These are phyloP conservation scores for Norana najaformis DNA, from an alignment of 2,888 invertebrate species.

Conservation along the genomic window DNA sequence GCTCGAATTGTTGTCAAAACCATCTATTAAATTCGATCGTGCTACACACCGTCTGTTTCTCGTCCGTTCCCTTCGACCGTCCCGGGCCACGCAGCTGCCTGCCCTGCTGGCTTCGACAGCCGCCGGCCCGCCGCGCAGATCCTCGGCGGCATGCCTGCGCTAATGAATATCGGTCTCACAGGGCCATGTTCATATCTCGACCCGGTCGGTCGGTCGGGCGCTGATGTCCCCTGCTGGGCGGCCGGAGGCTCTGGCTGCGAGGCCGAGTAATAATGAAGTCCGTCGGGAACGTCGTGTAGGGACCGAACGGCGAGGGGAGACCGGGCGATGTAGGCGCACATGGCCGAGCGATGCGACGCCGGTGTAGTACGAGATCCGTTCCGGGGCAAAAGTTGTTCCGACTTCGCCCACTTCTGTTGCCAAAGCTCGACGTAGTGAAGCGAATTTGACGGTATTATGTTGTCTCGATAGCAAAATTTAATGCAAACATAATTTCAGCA, in stretches of 20 bases:
- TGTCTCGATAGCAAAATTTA: too few species aligned
- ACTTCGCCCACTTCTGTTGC: too few species aligned
- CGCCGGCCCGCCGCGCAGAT: background rate
- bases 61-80: background rate
- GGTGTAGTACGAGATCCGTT: too few species aligned
- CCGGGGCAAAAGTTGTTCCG: too few species aligned
- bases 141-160: background rate
- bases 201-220: background rate
- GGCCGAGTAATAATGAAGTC: background rate
- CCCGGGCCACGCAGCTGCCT: background rate
- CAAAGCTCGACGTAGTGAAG: too few species aligned
- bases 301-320: background rate
- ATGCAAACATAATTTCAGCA: too few species aligned
- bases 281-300: background rate
- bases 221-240: background rate
- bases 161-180: constrained; percentile 17
- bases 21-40: constrained; percentile 7
- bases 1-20: background rate
- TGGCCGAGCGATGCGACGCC: background rate
- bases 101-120: background rate
- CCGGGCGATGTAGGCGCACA: background rate
- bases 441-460: too few species aligned
- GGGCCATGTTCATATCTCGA: constrained; percentile 10
- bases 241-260: background rate
- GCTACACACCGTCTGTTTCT: background rate